phyloP scores from a whole-genome alignment of 2,888 invertebrate genomes.

The Octonoba sinensis region DNA sequence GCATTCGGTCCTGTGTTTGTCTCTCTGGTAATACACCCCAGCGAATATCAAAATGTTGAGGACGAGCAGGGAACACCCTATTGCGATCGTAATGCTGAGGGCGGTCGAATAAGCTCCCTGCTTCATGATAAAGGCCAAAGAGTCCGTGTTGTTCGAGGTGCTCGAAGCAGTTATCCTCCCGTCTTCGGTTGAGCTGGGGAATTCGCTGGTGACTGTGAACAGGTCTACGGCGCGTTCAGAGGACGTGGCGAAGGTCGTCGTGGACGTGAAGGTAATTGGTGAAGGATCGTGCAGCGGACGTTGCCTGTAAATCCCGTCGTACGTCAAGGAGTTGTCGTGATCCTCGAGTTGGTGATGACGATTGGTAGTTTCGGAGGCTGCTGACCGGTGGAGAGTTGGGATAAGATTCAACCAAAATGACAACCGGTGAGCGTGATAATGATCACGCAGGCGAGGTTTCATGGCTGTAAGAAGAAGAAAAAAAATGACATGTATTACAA shows the following conservation, averaged over 20 bases:
- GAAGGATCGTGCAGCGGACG: constrained; percentile 73
- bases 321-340: constrained; percentile 87
- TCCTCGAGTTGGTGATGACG: constrained; percentile 84
- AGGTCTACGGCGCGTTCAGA: background rate
- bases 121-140: constrained; percentile 53
- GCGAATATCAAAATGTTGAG: constrained; percentile 93
- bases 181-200: constrained; percentile 21
- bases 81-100: constrained; percentile 89
- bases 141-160: constrained; percentile 42
- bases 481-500: too few relatives aligned
- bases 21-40: constrained; percentile 88
- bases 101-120: constrained; percentile 82
- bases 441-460: constrained; percentile 90
- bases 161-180: constrained; percentile 1
- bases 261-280: constrained; percentile 25
- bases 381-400: constrained; percentile 79
- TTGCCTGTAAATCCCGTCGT: constrained; percentile 83
- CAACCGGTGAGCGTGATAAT: constrained; percentile 93
- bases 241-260: constrained; percentile 21
- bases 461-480: constrained; percentile 75
- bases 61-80: constrained; percentile 91
- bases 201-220: constrained; percentile 10
- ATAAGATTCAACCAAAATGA: constrained; percentile 96
- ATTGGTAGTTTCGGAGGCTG: constrained; percentile 65
- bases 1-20: constrained; percentile 64